phyloP scores from a whole-genome alignment of 1,140 invertebrate species.

The Condylostylus longicornis region DNA sequence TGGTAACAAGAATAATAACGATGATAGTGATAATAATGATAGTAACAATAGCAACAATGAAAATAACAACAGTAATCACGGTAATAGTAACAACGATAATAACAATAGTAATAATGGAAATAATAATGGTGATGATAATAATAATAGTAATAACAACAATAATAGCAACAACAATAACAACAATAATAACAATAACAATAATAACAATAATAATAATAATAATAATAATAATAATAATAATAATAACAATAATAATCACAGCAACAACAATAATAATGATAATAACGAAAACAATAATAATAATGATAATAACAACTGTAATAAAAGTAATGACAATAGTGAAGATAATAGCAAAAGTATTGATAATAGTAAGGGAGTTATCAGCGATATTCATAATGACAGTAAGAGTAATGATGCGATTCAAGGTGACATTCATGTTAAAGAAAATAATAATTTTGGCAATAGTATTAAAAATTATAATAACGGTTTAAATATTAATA shows the following conservation, averaged over 20 bases:
- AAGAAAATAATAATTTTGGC: neutral
- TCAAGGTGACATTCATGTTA: too few relatives aligned
- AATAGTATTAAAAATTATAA: neutral
- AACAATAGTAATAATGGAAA: conserved; percentile 8
- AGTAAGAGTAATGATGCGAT: too few relatives aligned
- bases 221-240: neutral
- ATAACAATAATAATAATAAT: conserved; percentile 12
- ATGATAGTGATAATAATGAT: conserved; percentile 6
- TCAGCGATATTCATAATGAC: conserved; percentile 1
- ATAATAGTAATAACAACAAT: conserved; percentile 3
- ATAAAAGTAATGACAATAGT: neutral
- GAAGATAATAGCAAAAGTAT: neutral
- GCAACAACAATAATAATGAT: conserved; percentile 7
- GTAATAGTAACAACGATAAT: conserved; percentile 10
- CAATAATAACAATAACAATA: conserved; percentile 10
- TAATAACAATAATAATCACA: conserved; percentile 2
- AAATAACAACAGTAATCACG: conserved; percentile 10
- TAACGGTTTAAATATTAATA: neutral
- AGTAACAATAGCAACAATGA: conserved; percentile 5
- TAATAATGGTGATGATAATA: neutral
- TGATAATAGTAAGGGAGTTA: neutral
- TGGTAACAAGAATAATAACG: conserved; percentile 1
- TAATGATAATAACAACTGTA: neutral
- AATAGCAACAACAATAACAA: conserved; percentile 3
- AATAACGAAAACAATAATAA: conserved; percentile 10